A percentile compares a stretch with the other conserved stretches of the same genome.
Conservation (phyloP, 2,797 vertebrate genomes). For the Alfaro cultratus region DNA sequence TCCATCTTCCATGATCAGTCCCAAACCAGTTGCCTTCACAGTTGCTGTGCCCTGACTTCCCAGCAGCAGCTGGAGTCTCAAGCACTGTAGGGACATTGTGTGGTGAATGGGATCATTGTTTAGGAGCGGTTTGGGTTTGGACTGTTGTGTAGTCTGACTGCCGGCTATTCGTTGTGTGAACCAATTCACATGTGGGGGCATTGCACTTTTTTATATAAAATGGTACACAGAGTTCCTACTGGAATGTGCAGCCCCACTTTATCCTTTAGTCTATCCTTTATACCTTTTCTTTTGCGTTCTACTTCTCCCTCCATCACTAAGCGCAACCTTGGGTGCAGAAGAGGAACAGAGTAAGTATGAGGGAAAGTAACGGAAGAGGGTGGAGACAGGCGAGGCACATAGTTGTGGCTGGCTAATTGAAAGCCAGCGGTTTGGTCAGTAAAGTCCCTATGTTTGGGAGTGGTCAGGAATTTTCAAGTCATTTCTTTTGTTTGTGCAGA, state of each 20-base stretch:
- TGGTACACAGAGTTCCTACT: neutral
- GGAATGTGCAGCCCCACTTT: constrained; percentile 4
- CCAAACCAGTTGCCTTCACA: constrained; percentile 50
- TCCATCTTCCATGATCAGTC: constrained; percentile 39
- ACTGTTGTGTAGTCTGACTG: constrained; percentile 24
- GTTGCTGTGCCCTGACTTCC: constrained; percentile 45
- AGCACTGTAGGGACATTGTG: constrained; percentile 56
- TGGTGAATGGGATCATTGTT: constrained; percentile 62
- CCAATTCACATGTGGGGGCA: constrained; percentile 15
- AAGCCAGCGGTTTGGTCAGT: constrained; percentile 73
- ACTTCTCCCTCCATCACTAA: constrained; percentile 26
- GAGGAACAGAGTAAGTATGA: constrained; percentile 48
- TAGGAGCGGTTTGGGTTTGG: constrained; percentile 23
- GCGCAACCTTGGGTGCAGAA: constrained; percentile 47
- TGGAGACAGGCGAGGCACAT: constrained; percentile 77
- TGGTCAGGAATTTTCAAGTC: constrained; percentile 53
- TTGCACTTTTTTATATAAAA: neutral
- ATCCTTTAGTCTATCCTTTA: neutral
- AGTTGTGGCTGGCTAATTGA: constrained; percentile 80
- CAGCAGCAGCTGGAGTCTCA: constrained; percentile 56
- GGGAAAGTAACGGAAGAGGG: constrained; percentile 72
- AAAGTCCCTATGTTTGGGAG: constrained; percentile 61
- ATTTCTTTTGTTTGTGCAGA: constrained; percentile 33
- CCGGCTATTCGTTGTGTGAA: constrained; percentile 17
- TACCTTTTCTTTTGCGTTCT: constrained; percentile 16